Conservation (phyloP, 1,140 invertebrate genomes). For the Hycleus cichorii region DNA sequence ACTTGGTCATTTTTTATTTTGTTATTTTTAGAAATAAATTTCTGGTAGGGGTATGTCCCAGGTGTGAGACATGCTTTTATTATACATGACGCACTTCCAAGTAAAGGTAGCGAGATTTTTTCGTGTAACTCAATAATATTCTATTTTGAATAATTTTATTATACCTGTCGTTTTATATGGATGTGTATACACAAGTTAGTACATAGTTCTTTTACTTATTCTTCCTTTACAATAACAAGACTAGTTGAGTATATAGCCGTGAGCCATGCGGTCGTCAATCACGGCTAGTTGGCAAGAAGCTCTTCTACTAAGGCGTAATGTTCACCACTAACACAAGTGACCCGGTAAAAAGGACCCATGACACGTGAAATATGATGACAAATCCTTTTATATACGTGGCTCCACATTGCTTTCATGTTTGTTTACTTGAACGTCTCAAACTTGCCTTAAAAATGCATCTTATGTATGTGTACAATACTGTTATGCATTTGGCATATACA, state of each 20-base stretch:
- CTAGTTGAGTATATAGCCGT: slow-evolving; percentile 6
- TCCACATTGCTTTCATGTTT: slow-evolving; percentile 6
- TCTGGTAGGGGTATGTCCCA: background rate
- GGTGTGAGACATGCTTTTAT: background rate
- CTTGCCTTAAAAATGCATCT: too few species aligned
- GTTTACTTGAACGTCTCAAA: too few species aligned
- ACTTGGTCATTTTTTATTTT: too few species aligned
- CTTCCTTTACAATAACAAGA: background rate
- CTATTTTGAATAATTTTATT: too few species aligned
- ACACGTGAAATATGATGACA: slow-evolving; percentile 26
- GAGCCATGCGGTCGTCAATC: slow-evolving; percentile 14
- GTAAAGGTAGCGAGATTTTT: too few species aligned
- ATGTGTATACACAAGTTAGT: too few species aligned
- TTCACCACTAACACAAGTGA: slow-evolving; percentile 18
- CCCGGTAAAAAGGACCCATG: slow-evolving; percentile 19
- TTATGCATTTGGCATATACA: too few species aligned
- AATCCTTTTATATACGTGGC: slow-evolving; percentile 15
- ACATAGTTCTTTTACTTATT: too few species aligned
- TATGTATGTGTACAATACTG: too few species aligned
- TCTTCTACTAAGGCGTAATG: slow-evolving; percentile 8
- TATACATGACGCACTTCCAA: too few species aligned
- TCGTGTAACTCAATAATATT: too few species aligned
- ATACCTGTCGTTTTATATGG: too few species aligned
- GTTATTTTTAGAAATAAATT: background rate
- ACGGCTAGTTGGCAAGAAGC: slow-evolving; percentile 16